These are phyloP conservation scores for Arbacia lixula DNA, from an alignment of 53 echinoderm and acorn worm species.

Conservation along the genomic window DNA sequence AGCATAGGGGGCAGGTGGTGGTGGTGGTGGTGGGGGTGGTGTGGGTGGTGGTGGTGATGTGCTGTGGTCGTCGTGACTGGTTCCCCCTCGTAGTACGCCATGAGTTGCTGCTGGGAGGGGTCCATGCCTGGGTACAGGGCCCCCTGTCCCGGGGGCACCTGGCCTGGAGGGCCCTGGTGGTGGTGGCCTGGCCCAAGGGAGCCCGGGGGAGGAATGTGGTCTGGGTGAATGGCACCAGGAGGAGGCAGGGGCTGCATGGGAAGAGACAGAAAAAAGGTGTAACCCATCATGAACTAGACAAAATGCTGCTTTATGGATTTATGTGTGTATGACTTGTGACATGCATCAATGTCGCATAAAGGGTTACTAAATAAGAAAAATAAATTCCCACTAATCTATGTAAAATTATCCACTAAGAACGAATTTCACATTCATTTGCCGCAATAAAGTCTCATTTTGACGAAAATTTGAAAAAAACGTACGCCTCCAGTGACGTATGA, in stretches of 20 bases:
- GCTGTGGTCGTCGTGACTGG: conserved; percentile 35
- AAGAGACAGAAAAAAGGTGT: not conserved
- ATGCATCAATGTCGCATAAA: too few relatives aligned
- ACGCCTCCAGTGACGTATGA: too few relatives aligned
- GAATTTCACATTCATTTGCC: too few relatives aligned
- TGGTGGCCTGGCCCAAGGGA: too few relatives aligned
- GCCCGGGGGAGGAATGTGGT: conserved; percentile 30
- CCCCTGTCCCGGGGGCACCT: not conserved
- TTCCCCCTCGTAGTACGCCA: conserved; percentile 40
- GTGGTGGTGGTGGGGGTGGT: conserved; percentile 29
- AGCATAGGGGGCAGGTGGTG: conserved; percentile 9
- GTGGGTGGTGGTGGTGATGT: not conserved
- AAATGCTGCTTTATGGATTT: too few relatives aligned
- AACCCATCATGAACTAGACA: not conserved
- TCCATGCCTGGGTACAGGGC: conserved; percentile 11
- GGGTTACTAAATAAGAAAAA: too few relatives aligned
- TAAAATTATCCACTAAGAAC: too few relatives aligned
- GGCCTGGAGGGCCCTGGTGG: not conserved
- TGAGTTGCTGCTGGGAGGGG: conserved; percentile 17
- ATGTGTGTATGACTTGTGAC: too few relatives aligned
- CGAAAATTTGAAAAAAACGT: too few relatives aligned
- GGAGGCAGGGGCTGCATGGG: not conserved
- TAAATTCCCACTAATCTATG: too few relatives aligned
- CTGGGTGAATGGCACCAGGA: conserved; percentile 6
- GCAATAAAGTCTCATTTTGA: too few relatives aligned